Evolutionary conservation across 2,888 invertebrate genomes (phyloP).

Genomic region (Plebejus argus): DNA sequence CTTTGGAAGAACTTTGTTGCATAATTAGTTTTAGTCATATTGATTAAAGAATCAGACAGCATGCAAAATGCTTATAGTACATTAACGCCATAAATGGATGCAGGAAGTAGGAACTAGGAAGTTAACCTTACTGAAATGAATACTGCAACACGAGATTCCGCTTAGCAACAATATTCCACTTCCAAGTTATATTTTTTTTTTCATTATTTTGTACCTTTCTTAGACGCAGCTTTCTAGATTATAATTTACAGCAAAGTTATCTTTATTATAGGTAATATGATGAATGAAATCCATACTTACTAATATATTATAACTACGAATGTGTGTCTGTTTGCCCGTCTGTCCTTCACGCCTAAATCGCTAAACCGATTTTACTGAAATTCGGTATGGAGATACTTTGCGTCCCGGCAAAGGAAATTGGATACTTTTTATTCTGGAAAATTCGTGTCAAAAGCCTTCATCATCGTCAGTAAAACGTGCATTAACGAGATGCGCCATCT

Average conservation of each 20-base stretch:
- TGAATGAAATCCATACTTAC: too few relatives aligned
- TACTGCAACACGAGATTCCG: not conserved
- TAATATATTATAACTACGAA: too few relatives aligned
- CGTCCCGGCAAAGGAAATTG: too few relatives aligned
- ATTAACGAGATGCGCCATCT: not conserved
- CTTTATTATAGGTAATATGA: too few relatives aligned
- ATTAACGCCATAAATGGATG: not conserved
- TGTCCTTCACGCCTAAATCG: too few relatives aligned
- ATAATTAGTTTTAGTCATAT: not conserved
- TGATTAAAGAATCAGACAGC: not conserved
- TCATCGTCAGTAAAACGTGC: not conserved
- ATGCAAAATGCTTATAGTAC: not conserved
- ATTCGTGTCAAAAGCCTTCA: too few relatives aligned
- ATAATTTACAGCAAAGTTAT: too few relatives aligned
- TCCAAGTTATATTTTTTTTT: not conserved
- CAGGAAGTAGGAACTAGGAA: not conserved
- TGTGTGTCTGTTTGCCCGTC: too few relatives aligned
- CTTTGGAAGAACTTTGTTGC: too few relatives aligned
- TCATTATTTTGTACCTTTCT: not conserved
- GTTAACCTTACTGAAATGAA: not conserved
- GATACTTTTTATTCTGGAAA: too few relatives aligned
- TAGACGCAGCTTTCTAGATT: not conserved
- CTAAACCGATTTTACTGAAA: too few relatives aligned
- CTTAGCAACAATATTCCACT: not conserved
- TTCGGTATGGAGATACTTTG: too few relatives aligned